Evolutionary conservation across 2,797 vertebrate genomes (phyloP), one percentile per base, ranked within the genome.

Genomic region (Microcaecilia unicolor): DNA sequence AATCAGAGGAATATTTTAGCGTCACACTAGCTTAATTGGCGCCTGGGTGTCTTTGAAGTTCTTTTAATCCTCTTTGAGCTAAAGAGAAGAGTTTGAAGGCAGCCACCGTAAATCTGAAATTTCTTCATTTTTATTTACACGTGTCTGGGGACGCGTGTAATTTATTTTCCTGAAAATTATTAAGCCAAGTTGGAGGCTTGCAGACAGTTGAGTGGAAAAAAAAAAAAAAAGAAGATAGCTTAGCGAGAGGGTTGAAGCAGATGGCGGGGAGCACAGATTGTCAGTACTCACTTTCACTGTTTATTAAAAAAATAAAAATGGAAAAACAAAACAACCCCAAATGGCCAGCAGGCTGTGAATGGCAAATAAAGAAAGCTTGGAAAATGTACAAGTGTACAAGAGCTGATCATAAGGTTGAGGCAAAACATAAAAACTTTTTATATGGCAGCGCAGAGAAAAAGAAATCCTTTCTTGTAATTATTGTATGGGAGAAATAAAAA

Each of bases 1-100:
- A 78, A 80, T 83, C 68, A 73, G 69, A 72, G 41, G 70, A 60
- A 65, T 66, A 52, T 74, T 72, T 70, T 50, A 41, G 55, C 20
- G 1, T 74, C 63, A 54, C 65, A 63, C 40, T 38, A 57, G 58
- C 72, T 75, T 80, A 82, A 82, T 77, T 79, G 75, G 70, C 61
- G 56, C 67, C 68, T 14, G 0, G 38, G 51, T 63, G 61, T 40
- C 67, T 80, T 77, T 78, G 76, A 80, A 80, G 68, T 67, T 62
- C 62, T 63, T 52, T 60, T 71, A 78, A 78, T 80, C 72, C 72
- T 74, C 51, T 61, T 55, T 44, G 71, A 70, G 69, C 67, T 58
- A 41, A 56, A 48, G 61, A 61, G 61, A 52, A 48, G 61, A 43
- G 55, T 66, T 51, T 28, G 61, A 58, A 69, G 65, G 51, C 50